These are phyloP conservation scores for Chrysolina americana DNA, from an alignment of 2,888 invertebrate genomes.

Conservation along the genomic window DNA sequence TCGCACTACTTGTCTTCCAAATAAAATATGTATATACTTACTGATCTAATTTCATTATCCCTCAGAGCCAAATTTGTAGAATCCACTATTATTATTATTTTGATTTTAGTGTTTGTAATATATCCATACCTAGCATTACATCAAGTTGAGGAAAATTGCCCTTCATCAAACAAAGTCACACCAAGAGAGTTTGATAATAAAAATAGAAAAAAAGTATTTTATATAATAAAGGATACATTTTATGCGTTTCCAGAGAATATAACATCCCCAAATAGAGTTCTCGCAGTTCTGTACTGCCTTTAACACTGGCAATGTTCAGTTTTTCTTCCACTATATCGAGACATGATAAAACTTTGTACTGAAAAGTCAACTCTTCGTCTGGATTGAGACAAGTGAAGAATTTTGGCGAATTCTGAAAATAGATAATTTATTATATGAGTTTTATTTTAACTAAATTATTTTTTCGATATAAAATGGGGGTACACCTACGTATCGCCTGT, in stretches of 20 bases:
- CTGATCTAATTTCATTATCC: conserved; percentile 95
- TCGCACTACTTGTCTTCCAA: no score
- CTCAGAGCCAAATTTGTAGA: conserved; percentile 89
- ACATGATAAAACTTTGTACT: conserved; percentile 94
- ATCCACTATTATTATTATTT: conserved; percentile 93
- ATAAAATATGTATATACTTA: conserved; percentile 72
- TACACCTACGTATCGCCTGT: no score
- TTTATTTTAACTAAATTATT: no score
- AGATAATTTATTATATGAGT: background rate
- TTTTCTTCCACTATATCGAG: conserved; percentile 93
- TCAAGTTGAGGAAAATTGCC: conserved; percentile 28
- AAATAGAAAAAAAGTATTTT: background rate
- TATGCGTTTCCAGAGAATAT: conserved; percentile 95
- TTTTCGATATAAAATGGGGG: no score
- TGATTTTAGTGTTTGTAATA: conserved; percentile 97
- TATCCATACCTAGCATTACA: conserved; percentile 85
- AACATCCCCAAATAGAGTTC: conserved; percentile 93
- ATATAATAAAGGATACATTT: conserved; percentile 79
- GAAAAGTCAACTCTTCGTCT: conserved; percentile 89
- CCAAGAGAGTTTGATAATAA: no score
- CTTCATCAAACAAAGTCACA: background rate
- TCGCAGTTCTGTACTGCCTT: conserved; percentile 82
- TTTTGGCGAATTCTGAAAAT: conserved; percentile 90
- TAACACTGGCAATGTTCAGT: conserved; percentile 72
- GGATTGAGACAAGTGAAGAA: conserved; percentile 85